A percentile compares a stretch with the other conserved stretches of the same genome.
Evolutionary conservation across 2,888 invertebrate species (phyloP).

Genomic region (Machimus atricapillus): DNA sequence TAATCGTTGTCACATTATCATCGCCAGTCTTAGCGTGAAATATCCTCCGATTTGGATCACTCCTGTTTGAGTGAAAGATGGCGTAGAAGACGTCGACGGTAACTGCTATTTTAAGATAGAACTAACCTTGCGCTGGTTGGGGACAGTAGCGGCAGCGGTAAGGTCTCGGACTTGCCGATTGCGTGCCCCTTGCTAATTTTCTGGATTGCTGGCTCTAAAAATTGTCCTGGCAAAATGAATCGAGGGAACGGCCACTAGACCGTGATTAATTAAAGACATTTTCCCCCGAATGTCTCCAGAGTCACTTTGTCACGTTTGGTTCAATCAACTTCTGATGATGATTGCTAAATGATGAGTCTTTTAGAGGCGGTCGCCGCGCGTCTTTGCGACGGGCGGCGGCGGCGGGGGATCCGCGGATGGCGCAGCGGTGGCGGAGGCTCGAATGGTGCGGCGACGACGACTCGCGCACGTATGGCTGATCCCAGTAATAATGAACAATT

Average conservation of each 20-base stretch:
- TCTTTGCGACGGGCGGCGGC: background rate
- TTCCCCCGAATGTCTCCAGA: constrained; percentile 1
- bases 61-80: background rate
- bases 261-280: constrained; percentile 34
- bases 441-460: background rate
- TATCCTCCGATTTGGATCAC: background rate
- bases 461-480: background rate
- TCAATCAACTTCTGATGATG: constrained; percentile 36
- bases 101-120: too few species aligned
- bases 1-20: constrained; percentile 5
- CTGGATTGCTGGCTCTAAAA: constrained; percentile 22
- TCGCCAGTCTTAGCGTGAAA: background rate
- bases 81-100: background rate
- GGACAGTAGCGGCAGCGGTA: background rate
- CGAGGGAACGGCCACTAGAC: constrained; percentile 11
- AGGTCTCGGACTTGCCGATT: background rate
- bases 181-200: constrained; percentile 31
- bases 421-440: background rate
- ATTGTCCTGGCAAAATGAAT: constrained; percentile 26
- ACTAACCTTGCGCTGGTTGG: background rate
- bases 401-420: background rate
- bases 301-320: constrained; percentile 36
- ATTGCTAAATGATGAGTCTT: constrained; percentile 22
- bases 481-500: background rate
- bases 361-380: background rate